These are phyloP conservation scores for Tetrapedia diversipes DNA, from an alignment of 2,888 invertebrate genomes.

Conservation along the genomic window DNA sequence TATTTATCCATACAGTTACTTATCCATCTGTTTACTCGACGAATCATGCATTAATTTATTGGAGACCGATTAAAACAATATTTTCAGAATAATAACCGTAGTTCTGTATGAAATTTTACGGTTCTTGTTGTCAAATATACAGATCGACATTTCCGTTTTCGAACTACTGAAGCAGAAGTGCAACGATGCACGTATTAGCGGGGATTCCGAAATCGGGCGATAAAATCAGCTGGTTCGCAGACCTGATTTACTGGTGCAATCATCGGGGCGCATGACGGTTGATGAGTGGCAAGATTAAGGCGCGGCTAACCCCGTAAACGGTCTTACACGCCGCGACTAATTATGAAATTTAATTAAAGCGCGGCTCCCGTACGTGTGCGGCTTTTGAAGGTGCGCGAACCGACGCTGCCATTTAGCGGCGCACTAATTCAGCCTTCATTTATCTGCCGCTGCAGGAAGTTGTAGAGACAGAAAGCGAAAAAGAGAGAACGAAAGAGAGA, in stretches of 20 bases:
- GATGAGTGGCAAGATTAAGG: slow-evolving; percentile 53
- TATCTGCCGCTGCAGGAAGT: slow-evolving; percentile 27
- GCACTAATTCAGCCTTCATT: slow-evolving; percentile 50
- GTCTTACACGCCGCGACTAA: slow-evolving; percentile 66
- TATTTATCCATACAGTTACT: too few relatives aligned
- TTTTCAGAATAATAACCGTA: too few relatives aligned
- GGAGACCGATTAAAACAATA: too few relatives aligned
- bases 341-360: slow-evolving; percentile 77
- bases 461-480: background rate
- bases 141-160: too few relatives aligned
- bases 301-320: slow-evolving; percentile 51
- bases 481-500: background rate
- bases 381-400: slow-evolving; percentile 42
- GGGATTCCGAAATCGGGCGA: background rate
- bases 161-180: too few relatives aligned
- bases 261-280: slow-evolving; percentile 49
- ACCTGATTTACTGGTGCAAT: slow-evolving; percentile 28
- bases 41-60: too few relatives aligned
- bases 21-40: too few relatives aligned
- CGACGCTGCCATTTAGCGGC: slow-evolving; percentile 38
- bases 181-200: too few relatives aligned
- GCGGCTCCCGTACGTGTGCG: slow-evolving; percentile 42
- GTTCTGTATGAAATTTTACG: too few relatives aligned
- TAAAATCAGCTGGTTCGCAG: background rate
- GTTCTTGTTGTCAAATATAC: too few relatives aligned